Percentiles rank a stretch among this genome's conserved stretches.
Evolutionary conservation across 2,888 invertebrate genomes (phyloP).

Genomic region (Synergus gifuensis): DNA sequence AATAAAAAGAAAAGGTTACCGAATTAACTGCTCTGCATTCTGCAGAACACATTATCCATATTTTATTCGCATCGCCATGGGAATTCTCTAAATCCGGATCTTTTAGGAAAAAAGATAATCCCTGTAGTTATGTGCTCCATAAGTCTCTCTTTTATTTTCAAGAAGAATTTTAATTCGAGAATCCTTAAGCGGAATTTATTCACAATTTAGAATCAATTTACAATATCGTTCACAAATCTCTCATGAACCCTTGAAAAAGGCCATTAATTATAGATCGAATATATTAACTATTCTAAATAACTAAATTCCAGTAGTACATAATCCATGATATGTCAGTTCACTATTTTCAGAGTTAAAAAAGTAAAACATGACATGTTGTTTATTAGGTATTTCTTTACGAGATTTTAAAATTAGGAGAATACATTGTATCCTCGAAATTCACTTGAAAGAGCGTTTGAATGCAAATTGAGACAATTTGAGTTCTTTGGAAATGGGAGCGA

Average conservation of each 20-base stretch:
- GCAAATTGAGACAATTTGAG: background rate
- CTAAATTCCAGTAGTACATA: too few species aligned
- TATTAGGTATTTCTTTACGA: too few species aligned
- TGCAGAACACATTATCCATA: constrained; percentile 18
- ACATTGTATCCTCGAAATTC: background rate
- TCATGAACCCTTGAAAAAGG: background rate
- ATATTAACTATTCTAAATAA: background rate
- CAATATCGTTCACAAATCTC: background rate
- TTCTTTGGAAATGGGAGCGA: background rate
- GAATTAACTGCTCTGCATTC: constrained; percentile 16
- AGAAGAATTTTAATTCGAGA: constrained; percentile 8
- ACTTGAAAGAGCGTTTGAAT: background rate
- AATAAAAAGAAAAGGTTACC: constrained; percentile 1
- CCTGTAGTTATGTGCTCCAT: constrained; percentile 1
- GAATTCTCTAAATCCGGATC: background rate
- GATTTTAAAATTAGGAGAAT: too few species aligned
- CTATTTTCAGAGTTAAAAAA: too few species aligned
- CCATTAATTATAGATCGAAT: background rate
- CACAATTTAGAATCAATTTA: background rate
- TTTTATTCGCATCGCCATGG: constrained; percentile 8
- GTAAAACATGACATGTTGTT: too few species aligned
- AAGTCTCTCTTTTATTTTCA: constrained; percentile 11
- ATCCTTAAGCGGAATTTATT: background rate
- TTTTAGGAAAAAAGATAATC: background rate
- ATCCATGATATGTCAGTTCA: too few species aligned